phyloP scores from a whole-genome alignment of 2,797 vertebrate species.

The Falco concolor region DNA sequence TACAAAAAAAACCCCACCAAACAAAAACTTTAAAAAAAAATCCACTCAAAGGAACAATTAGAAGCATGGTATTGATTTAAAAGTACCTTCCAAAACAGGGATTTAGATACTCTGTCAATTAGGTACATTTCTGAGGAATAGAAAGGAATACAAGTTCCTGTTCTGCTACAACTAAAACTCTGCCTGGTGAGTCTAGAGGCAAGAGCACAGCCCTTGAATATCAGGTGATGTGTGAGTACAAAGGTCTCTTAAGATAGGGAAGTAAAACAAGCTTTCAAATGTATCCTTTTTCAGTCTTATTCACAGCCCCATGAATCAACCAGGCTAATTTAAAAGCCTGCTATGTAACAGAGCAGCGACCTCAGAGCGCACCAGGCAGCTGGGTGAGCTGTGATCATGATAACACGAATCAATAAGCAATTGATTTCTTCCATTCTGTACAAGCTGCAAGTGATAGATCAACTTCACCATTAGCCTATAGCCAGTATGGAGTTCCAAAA shows the following conservation, averaged over 20 bases:
- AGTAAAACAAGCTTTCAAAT: not conserved
- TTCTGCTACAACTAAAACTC: not conserved
- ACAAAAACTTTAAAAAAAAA: not conserved
- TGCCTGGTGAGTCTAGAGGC: not conserved
- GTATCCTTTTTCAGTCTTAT: not conserved
- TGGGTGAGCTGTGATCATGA: not conserved
- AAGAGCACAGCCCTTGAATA: not conserved
- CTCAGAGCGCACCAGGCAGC: rapidly evolving
- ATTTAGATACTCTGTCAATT: not conserved
- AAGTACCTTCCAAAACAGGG: not conserved
- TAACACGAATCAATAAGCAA: constrained; percentile 27
- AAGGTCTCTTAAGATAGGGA: not conserved
- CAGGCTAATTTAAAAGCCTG: not conserved
- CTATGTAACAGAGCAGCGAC: not conserved
- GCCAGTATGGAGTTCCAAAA: not conserved
- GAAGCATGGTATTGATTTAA: not conserved
- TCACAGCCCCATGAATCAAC: not conserved
- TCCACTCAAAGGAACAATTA: not conserved
- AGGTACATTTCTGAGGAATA: not conserved
- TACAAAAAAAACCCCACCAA: not conserved
- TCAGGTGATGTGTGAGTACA: rapidly evolving
- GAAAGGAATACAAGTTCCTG: not conserved
- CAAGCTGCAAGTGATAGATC: not conserved
- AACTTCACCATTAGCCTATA: not conserved
- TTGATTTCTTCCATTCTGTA: constrained; percentile 30